Evolutionary conservation across 1,140 invertebrate species (phyloP).

Genomic region (Mizuhopecten yessoensis): DNA sequence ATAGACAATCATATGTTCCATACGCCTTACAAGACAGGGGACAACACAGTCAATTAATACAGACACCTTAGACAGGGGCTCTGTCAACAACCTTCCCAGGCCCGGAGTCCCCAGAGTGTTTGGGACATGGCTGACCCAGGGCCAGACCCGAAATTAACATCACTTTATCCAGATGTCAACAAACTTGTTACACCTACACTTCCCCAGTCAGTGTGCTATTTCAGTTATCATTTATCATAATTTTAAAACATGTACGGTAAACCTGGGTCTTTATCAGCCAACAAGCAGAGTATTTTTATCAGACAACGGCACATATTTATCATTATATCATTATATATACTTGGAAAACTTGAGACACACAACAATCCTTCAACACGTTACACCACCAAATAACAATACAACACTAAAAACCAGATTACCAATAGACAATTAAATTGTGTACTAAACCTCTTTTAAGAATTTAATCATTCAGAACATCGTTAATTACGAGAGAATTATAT

Average conservation of each 20-base stretch:
- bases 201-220: conserved; percentile 1
- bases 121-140: not conserved
- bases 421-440: not conserved
- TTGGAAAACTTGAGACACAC: not conserved
- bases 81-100: conserved; percentile 29
- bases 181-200: not conserved
- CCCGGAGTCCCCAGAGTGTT: not conserved
- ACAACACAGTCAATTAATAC: conserved; percentile 38
- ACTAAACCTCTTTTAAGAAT: not conserved
- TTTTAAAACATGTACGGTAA: conserved; percentile 2
- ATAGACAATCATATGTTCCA: conserved; percentile 33
- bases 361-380: not conserved
- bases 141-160: conserved; percentile 5
- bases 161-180: conserved; percentile 5
- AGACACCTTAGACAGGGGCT: not conserved
- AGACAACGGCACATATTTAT: not conserved
- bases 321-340: conserved; percentile 20
- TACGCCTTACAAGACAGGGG: not conserved
- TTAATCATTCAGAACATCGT: not conserved
- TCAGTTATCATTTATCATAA: conserved; percentile 12
- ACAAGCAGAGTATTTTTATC: conserved; percentile 6
- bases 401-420: conserved; percentile 5
- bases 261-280: not conserved
- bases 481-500: not conserved
- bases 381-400: not conserved